Base-by-base conservation (phyloP, 2,113 vertebrate genomes). In the Paralichthys olivaceus region DNA sequence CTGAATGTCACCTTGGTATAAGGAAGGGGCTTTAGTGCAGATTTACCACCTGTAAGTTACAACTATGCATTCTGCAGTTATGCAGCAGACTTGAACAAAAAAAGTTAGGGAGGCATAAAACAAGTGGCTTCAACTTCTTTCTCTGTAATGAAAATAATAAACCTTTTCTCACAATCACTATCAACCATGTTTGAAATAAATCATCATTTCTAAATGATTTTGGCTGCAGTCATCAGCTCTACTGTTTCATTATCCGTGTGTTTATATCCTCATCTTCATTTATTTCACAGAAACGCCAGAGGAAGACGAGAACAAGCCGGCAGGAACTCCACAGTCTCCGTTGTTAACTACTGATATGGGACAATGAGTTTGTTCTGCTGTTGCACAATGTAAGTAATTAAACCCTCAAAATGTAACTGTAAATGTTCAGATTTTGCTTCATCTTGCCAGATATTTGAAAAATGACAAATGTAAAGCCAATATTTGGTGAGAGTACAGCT, bases 401-500 rank as follows among this genome's bases (percentile, higher is more conserved):
- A 53, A 43, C 37, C 8, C 11, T 64, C n/a, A 45, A 68, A 29
- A n/a, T 12, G 28, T 32, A 13, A 53, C 1, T 25, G 1, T 49
- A 15, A 14, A 53, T 53, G 14, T 53, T n/a, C 49, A 7, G 49
- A 53, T 22, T 53, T 22, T 53, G 49, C 49, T n/a, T 8, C 7
- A 2, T 53, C 20, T 53, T n/a, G 49, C 49, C 49, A 53, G 49
- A 53, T 20, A 53, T n/a, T 8, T 20, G 22, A 5, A 56, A 68
- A 45, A 56, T 59, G 26, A 64, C n/a, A 22, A 51, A 55, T 43
- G 15, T 17, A 75, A 49, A 58, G 28, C 49, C 26, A n/a, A 22
- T 17, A 11, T 59, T 67, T 59, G 47, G 40, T 66, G 53, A 83
- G 87, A 84, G 85, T 88, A 71, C 64, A 77, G 86, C 87, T 78